Evolutionary conservation across 2,113 vertebrate species (phyloP), one percentile per base, ranked within the genome.

Genomic region (Prinia subflava): DNA sequence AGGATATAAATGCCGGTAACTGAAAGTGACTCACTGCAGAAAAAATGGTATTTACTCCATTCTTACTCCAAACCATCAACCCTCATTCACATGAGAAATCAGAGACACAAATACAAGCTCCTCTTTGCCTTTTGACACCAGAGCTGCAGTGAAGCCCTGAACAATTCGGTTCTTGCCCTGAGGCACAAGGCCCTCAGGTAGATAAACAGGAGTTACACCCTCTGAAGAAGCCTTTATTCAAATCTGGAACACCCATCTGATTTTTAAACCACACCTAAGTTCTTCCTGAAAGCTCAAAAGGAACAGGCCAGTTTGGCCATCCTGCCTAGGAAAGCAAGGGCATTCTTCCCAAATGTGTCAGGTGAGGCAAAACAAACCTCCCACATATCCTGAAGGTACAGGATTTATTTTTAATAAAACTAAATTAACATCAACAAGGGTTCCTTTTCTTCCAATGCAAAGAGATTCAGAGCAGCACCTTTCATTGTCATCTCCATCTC

Each of bases 31-130:
- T 83, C 64, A 71, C 71, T 83, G 28, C 47, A 94, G 62, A 56
- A 83, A 95, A 84, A 82, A 64, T 0, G 2, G 44, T 64, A 92
- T 76, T 76, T 92, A 89, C 76, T 95, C 67, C 78, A 88, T 71
- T 94, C 79, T 90, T 83, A 91, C 42, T 76, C 73, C 89, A 92
- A 59, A 89, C 33, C 59, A 85, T 41, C 44, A 91, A 33, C 55
- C 8, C 1, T 30, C 73, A 71, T 13, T 63, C 75, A 59, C 44
- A 63, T 39, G 23, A 23, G 67, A 95, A 70, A 37, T 47, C 65
- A 91, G 16, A 56, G 7, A 21, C 24, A 41, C 74, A 35, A 84
- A 56, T 33, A n/a, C 15, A 22, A 93, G 52, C 52, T 86, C 25
- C 5, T 10, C 60, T 84, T 89, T 89, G 55, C 60, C 30, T 94